Evolutionary conservation across 2,888 invertebrate species (phyloP).

Genomic region (Tryphoninae sp.): DNA sequence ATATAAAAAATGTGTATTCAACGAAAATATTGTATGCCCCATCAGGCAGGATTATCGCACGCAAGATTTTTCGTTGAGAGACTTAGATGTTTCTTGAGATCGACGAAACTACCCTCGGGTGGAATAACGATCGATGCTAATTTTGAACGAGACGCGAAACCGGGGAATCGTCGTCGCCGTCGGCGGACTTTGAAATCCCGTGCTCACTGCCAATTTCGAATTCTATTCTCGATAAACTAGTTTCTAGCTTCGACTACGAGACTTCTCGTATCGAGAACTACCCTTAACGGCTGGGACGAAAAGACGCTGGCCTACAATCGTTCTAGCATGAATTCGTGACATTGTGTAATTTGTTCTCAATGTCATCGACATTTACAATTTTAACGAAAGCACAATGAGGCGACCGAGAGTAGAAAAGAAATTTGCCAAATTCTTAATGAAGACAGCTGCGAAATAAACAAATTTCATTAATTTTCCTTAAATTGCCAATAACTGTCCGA

Average conservation of each 20-base stretch:
- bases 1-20: background rate
- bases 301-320: background rate
- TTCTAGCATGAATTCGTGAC: background rate
- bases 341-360: background rate
- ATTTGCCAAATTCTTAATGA: too few species aligned
- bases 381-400: background rate
- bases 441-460: background rate
- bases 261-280: conserved; percentile 38
- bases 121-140: conserved; percentile 60
- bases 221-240: conserved; percentile 62
- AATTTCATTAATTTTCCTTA: background rate
- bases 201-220: conserved; percentile 56
- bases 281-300: conserved; percentile 1
- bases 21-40: background rate
- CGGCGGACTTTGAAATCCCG: conserved; percentile 3
- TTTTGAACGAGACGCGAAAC: conserved; percentile 55
- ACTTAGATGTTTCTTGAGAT: background rate
- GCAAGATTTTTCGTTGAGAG: background rate
- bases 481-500: conserved; percentile 4
- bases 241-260: conserved; percentile 50
- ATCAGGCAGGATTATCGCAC: background rate
- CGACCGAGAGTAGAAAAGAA: too few species aligned
- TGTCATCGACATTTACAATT: background rate
- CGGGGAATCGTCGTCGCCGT: conserved; percentile 36
- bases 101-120: conserved; percentile 44